Evolutionary conservation across 2,113 vertebrate genomes (phyloP).

Genomic region (Litocranius walleri): DNA sequence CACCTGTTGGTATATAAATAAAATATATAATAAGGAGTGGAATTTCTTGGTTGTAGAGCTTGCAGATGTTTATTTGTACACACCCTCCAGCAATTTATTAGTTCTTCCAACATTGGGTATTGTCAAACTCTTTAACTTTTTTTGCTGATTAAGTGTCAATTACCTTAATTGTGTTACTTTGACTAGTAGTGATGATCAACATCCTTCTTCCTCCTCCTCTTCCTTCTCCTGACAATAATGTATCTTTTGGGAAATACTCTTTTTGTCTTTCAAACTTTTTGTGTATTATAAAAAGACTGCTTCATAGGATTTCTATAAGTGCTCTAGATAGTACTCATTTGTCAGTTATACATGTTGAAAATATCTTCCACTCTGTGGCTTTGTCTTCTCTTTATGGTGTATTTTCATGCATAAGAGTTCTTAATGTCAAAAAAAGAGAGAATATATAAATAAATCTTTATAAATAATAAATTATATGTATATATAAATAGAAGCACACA

Average conservation of each 20-base stretch:
- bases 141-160: neutral
- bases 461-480: neutral
- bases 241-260: neutral
- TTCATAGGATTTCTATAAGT: neutral
- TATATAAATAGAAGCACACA: neutral
- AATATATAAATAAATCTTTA: neutral
- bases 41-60: neutral
- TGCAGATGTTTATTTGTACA: neutral
- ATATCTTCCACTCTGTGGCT: neutral
- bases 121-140: neutral
- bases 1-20: neutral
- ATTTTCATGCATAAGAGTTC: neutral
- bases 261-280: neutral
- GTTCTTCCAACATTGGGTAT: neutral
- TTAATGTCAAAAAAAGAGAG: neutral
- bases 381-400: neutral
- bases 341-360: neutral
- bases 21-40: neutral
- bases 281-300: neutral
- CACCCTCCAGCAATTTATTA: neutral
- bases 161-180: neutral
- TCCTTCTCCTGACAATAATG: neutral
- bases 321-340: neutral
- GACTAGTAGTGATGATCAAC: neutral
- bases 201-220: neutral